Evolutionary conservation across 2,888 invertebrate species (phyloP).

Genomic region (Tenthredo scrophulariae): DNA sequence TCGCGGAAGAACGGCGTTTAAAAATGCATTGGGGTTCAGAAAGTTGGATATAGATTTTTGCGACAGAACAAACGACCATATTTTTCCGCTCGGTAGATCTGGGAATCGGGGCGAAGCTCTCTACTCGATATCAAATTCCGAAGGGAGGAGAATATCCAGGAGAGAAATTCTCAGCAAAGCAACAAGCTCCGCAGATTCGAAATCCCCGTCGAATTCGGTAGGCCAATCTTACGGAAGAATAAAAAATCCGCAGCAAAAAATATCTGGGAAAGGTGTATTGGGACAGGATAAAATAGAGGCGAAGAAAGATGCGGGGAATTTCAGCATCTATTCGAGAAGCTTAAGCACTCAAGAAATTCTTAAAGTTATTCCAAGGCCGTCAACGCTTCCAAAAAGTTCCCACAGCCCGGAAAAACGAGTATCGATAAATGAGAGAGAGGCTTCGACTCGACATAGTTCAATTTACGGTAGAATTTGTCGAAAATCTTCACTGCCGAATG

Average conservation of each 20-base stretch:
- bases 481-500: slow-evolving; percentile 68
- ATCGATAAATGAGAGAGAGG: slow-evolving; percentile 44
- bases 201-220: neutral
- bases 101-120: neutral
- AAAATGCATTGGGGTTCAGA: slow-evolving; percentile 58
- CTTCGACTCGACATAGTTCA: slow-evolving; percentile 68
- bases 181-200: neutral
- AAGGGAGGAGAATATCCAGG: slow-evolving; percentile 20
- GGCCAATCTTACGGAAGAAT: neutral
- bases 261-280: neutral
- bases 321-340: slow-evolving; percentile 8
- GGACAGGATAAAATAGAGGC: neutral
- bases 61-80: neutral
- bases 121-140: slow-evolving; percentile 4
- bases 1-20: slow-evolving; percentile 55
- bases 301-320: neutral
- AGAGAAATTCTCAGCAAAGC: slow-evolving; percentile 45
- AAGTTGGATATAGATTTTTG: slow-evolving; percentile 34
- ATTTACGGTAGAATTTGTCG: slow-evolving; percentile 73
- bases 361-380: slow-evolving; percentile 65
- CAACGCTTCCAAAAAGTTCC: slow-evolving; percentile 71
- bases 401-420: slow-evolving; percentile 11
- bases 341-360: neutral
- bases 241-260: slow-evolving; percentile 7
- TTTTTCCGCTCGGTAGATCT: neutral